Evolutionary conservation across 2,888 invertebrate genomes (phyloP), one percentile per base, ranked within the genome.

Genomic region (Athalia cordata): DNA sequence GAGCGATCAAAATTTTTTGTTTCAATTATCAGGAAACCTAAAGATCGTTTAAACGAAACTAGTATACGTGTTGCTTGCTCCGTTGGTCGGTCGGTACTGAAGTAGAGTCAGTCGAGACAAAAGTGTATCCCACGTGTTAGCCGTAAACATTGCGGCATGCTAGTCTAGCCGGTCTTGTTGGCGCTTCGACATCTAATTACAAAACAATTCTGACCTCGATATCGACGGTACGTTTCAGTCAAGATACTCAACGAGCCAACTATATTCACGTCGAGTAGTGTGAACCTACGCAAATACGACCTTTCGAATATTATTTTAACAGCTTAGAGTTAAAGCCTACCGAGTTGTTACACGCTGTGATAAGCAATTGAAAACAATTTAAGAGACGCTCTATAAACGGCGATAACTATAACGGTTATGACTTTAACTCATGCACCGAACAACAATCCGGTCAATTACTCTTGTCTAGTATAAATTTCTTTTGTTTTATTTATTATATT

Each of bases 311-410:
- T 29, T 29, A 29, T 29, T 29, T 29, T 29, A 29, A 29, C 29
- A 29, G 29, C 29, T 29, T 29, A 2, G 29, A 29, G 29, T 29
- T 29, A 29, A 29, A 29, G 29, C 2, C 29, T 29, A 29, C 29
- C 29, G 29, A 29, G 29, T 29, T 29, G 29, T 29, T 29, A 29
- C 29, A 29, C 29, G n/a, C 11, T 45, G 7, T n/a, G 47, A 65
- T 47, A 65, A 47, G n/a, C 45, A 65, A 62, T 62, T 62, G 62
- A 62, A 62, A 62, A 29, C 29, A 9, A 62, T 62, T 62, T 29
- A 62, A 29, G 43, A 9, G 8, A 15, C 5, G 43, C 43, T 61
- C 43, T 64, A 9, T 64, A 64, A 9, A 65, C 47, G 59, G 13
- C 13, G 6, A n/a, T 13, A n/a, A 13, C 13, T 11, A 4, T 59